Evolutionary conservation across 2,113 vertebrate genomes (phyloP).

Genomic region (Salminus brasiliensis): DNA sequence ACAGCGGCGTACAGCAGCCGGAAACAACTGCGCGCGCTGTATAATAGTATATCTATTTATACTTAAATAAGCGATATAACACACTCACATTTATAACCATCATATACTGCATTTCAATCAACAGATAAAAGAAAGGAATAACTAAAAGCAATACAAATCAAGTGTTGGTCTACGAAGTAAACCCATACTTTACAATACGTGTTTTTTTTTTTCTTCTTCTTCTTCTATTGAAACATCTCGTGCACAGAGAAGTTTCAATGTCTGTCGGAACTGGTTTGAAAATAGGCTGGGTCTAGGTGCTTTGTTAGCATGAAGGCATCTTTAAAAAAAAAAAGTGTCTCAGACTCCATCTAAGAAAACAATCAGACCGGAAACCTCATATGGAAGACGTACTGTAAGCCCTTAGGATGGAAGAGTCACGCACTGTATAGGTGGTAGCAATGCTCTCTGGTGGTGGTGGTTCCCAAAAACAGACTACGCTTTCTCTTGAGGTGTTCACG

Average conservation of each 20-base stretch:
- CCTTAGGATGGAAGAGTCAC: constrained; percentile 56
- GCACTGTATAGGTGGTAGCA: constrained; percentile 43
- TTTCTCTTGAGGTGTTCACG: constrained; percentile 32
- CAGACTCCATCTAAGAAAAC: constrained; percentile 46
- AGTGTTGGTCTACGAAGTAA: constrained; percentile 57
- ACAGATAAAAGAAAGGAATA: constrained; percentile 61
- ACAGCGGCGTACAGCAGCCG: constrained; percentile 53
- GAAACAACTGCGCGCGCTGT: constrained; percentile 53
- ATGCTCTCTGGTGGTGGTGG: constrained; percentile 40
- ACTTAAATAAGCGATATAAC: constrained; percentile 61
- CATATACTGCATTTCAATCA: constrained; percentile 56
- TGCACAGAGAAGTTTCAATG: constrained; percentile 70
- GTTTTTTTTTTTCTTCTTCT: constrained; percentile 30
- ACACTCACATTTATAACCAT: constrained; percentile 47
- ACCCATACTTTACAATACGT: constrained; percentile 58
- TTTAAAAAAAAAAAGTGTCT: constrained; percentile 47
- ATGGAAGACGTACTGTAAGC: constrained; percentile 58
- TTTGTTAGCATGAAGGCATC: constrained; percentile 53
- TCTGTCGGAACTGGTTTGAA: constrained; percentile 65
- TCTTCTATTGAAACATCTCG: constrained; percentile 66
- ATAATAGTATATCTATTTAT: constrained; percentile 59
- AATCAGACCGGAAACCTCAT: constrained; percentile 46
- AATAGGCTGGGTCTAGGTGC: constrained; percentile 58
- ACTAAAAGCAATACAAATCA: constrained; percentile 62
- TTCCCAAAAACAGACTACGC: constrained; percentile 34